Conservation (phyloP, 1,140 invertebrate genomes). For the Drosophila oshimai region DNA sequence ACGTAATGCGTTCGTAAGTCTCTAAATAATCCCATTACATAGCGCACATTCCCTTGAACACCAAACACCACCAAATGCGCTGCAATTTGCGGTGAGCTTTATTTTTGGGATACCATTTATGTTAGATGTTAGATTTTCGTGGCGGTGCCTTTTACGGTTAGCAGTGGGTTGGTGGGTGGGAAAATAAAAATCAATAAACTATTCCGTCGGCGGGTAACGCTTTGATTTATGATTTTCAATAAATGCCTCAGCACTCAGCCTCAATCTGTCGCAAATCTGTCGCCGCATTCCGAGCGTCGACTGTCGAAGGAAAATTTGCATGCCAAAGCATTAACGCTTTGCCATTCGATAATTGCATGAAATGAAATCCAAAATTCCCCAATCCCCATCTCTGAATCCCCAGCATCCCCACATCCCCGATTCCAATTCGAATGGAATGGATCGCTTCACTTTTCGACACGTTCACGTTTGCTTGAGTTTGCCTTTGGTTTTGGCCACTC, state of each 20-base stretch:
- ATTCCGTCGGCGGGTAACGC: constrained; percentile 35
- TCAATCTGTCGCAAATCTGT: constrained; percentile 25
- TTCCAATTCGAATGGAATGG: constrained; percentile 44
- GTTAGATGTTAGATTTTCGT: constrained; percentile 1
- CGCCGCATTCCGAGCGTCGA: constrained; percentile 60
- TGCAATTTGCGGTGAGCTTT: constrained; percentile 45
- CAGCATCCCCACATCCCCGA: background rate
- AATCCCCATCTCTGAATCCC: background rate
- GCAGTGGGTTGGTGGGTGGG: background rate
- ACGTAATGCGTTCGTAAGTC: constrained; percentile 70
- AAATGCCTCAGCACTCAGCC: constrained; percentile 37
- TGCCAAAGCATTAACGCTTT: constrained; percentile 75
- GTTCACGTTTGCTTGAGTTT: constrained; percentile 59
- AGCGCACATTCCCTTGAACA: constrained; percentile 4
- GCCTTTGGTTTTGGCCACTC: constrained; percentile 55
- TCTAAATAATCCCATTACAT: constrained; percentile 64
- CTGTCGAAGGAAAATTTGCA: constrained; percentile 60
- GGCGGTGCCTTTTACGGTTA: constrained; percentile 31
- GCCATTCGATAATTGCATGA: constrained; percentile 69
- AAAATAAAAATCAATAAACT: constrained; percentile 31
- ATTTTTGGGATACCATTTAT: background rate
- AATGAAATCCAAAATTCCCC: constrained; percentile 46
- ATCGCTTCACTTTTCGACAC: constrained; percentile 51
- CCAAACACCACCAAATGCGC: constrained; percentile 46
- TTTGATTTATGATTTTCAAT: constrained; percentile 47